Conservation (phyloP, 2,797 vertebrate species). For the Caiman crocodilus region DNA sequence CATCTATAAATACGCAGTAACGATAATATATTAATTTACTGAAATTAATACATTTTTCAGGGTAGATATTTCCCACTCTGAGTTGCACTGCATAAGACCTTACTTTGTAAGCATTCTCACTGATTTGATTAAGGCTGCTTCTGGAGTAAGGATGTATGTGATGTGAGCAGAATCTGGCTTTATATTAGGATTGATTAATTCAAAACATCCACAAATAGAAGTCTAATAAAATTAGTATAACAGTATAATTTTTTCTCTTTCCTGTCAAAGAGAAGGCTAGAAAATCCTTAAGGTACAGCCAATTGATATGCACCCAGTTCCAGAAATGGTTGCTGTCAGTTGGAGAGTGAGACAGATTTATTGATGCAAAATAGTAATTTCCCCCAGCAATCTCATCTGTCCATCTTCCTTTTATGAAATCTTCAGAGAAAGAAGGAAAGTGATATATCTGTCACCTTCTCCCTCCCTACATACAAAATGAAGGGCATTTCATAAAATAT, state of each 20-base stretch:
- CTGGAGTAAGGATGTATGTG: neutral
- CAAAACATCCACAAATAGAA: neutral
- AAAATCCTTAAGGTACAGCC: conserved; percentile 17
- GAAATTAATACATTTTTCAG: neutral
- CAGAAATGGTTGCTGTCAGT: conserved; percentile 12
- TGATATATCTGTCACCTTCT: neutral
- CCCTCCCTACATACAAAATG: neutral
- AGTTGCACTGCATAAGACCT: neutral
- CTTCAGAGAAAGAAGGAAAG: neutral
- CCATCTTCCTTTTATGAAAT: neutral
- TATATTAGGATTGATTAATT: conserved; percentile 16
- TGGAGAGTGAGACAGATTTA: neutral
- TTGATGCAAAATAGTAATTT: neutral
- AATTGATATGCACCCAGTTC: neutral
- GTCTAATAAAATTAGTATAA: neutral
- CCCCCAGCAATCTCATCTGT: neutral
- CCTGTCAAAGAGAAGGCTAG: neutral
- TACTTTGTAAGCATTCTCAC: neutral
- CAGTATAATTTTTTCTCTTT: conserved; percentile 27
- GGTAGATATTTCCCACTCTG: neutral
- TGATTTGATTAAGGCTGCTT: neutral
- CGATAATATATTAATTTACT: neutral
- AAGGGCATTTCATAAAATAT: neutral
- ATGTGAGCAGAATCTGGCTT: neutral
- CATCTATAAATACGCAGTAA: neutral